Evolutionary conservation across 2,888 invertebrate species (phyloP).

Genomic region (Apodemia mormo): DNA sequence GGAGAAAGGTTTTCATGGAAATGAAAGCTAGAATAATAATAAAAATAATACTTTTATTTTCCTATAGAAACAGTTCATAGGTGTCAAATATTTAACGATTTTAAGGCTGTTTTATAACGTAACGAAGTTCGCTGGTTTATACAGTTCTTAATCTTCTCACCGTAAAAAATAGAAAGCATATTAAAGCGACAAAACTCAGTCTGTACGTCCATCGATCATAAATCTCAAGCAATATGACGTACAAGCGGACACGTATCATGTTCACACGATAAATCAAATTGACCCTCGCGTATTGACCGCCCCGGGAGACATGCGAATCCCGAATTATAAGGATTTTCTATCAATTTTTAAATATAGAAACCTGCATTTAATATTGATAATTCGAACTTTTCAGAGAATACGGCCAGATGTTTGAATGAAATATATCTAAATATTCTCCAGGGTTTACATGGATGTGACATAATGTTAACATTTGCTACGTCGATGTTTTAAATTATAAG

Average conservation of each 20-base stretch:
- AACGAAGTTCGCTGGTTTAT: too few relatives aligned
- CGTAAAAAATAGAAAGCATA: conserved; percentile 3
- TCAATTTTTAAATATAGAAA: conserved; percentile 11
- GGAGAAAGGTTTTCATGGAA: too few relatives aligned
- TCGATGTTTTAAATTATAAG: too few relatives aligned
- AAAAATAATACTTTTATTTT: too few relatives aligned
- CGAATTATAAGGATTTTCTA: conserved; percentile 21
- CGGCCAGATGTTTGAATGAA: too few relatives aligned
- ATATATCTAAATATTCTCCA: too few relatives aligned
- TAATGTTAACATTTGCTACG: too few relatives aligned
- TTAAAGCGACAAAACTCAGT: conserved; percentile 20
- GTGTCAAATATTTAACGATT: too few relatives aligned
- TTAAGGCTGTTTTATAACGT: too few relatives aligned
- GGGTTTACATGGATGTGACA: too few relatives aligned
- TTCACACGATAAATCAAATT: conserved; percentile 73
- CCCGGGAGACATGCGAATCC: background rate
- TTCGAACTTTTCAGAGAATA: background rate
- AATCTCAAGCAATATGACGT: conserved; percentile 14
- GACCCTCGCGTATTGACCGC: conserved; percentile 46
- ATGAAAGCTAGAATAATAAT: too few relatives aligned
- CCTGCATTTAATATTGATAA: background rate
- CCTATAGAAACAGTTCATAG: too few relatives aligned
- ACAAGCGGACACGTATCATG: conserved; percentile 48
- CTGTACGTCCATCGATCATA: conserved; percentile 14
- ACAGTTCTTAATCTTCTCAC: background rate